Base-by-base conservation (phyloP, 2,888 invertebrate species). In the Sinopyrophorus schimmeli region DNA sequence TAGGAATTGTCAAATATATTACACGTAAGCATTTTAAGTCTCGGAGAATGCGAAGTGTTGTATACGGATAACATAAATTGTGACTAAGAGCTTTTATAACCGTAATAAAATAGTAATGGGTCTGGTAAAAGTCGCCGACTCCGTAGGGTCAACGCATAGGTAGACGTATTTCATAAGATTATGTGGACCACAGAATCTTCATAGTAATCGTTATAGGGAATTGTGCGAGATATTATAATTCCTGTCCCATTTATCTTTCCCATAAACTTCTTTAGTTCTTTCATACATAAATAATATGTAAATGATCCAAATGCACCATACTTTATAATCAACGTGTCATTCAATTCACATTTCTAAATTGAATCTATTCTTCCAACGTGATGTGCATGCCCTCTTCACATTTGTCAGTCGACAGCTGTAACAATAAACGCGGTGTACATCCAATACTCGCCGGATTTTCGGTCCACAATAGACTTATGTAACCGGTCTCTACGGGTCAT, bases 1-100 rank as follows among this genome's bases (percentile, higher is more conserved):
- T 70, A 71, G 68, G 69, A 70, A 68, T 68, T 69, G 69, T 70
- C 69, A 68, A 70, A 71, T 70, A 71, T 70, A 69, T 70, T 65
- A 69, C 61, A 55, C 65, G 66, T 68, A 69, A 69, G 68, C 69
- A 68, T 66, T 66, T 64, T 63, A 65, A 66, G 63, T 62, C 64
- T 57, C 52, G 58, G 62, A 63, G 65, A 65, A 64, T 64, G 63
- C 64, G 61, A 63, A 66, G 65, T 65, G 65, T 62, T 65, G 66
- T 64, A 62, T 66, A 66, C 63, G 64, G 61, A 60, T 60, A 58
- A 64, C 66, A 69, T 69, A 71, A 70, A 70, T 68, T 68, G 63
- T 61, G 63, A 65, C 66, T 67, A 69, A 70, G 66, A 68, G 67
- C 66, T 67, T 71, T 71, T 71, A 71, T 69, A 64, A 62, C 67